Percentiles rank a stretch among this genome's conserved stretches.
Conservation (phyloP, 2,888 invertebrate genomes). For the Taphrorychus bicolor region DNA sequence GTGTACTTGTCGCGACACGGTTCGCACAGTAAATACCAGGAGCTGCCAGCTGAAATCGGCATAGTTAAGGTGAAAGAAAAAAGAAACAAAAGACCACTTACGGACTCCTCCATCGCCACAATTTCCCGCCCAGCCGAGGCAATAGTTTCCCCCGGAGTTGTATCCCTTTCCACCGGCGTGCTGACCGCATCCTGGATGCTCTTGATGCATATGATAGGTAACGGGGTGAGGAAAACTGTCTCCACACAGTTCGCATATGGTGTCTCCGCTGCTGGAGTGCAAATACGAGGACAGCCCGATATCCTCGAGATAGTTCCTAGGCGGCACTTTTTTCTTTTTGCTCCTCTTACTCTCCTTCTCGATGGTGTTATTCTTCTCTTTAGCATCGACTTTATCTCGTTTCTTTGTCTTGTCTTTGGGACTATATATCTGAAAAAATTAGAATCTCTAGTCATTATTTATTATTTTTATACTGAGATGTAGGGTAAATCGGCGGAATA, state of each 20-base stretch:
- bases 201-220: constrained; percentile 89
- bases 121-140: constrained; percentile 87
- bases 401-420: constrained; percentile 54
- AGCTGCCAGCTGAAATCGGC: constrained; percentile 64
- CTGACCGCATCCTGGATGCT: constrained; percentile 91
- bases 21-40: constrained; percentile 95
- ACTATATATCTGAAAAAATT: constrained; percentile 59
- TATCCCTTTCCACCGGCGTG: constrained; percentile 89
- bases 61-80: too few relatives aligned
- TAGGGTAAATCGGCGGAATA: too few relatives aligned
- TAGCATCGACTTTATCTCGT: constrained; percentile 54
- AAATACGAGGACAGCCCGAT: constrained; percentile 53
- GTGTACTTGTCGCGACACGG: constrained; percentile 83
- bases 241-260: constrained; percentile 86
- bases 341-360: constrained; percentile 63
- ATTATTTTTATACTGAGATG: too few relatives aligned
- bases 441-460: too few relatives aligned
- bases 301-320: constrained; percentile 57
- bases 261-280: constrained; percentile 52
- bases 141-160: constrained; percentile 88
- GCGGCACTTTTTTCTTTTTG: constrained; percentile 66
- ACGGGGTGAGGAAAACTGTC: constrained; percentile 79
- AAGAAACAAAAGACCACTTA: too few relatives aligned
- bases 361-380: constrained; percentile 56
- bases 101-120: constrained; percentile 87